Conservation (phyloP, 64 coral and sea anemone species). For the Pocillopora verrucosa region DNA sequence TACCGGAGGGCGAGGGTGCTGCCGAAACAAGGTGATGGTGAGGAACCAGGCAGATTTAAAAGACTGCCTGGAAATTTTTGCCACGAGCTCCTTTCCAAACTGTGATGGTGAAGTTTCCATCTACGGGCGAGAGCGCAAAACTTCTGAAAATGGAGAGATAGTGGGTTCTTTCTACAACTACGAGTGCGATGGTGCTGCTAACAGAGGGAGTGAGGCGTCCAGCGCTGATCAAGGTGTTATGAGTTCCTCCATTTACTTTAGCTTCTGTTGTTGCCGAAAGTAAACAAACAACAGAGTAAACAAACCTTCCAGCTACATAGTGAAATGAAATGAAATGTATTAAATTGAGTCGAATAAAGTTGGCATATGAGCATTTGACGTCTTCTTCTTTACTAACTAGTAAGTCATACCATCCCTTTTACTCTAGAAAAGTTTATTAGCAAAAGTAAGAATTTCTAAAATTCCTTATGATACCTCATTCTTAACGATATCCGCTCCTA, state of each 20-base stretch:
- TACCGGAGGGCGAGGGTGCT: slow-evolving; percentile 49
- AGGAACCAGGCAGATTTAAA: slow-evolving; percentile 40
- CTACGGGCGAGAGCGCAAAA: slow-evolving; percentile 37
- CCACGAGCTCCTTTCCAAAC: slow-evolving; percentile 10
- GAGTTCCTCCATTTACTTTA: background rate
- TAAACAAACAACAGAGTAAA: background rate
- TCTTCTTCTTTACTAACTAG: too few relatives aligned
- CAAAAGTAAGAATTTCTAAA: too few relatives aligned
- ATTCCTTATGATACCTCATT: too few relatives aligned
- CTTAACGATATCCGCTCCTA: too few relatives aligned
- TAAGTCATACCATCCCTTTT: too few relatives aligned
- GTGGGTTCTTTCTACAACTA: slow-evolving; percentile 61
- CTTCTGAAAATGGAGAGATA: slow-evolving; percentile 12
- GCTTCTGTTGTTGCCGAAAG: slow-evolving; percentile 63
- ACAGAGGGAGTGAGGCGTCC: slow-evolving; percentile 53
- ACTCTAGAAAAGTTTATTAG: too few relatives aligned
- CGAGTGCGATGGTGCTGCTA: background rate
- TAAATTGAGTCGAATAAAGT: too few relatives aligned
- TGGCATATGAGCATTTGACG: too few relatives aligned
- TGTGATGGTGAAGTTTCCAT: slow-evolving; percentile 60
- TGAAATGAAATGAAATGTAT: too few relatives aligned
- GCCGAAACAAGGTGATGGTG: slow-evolving; percentile 37
- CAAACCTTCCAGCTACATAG: too few relatives aligned
- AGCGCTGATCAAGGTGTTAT: background rate
- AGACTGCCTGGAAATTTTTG: slow-evolving; percentile 30